Evolutionary conservation across 2,113 vertebrate genomes (phyloP), one percentile per base, ranked within the genome.

Genomic region (Brienomyrus longianalis): DNA sequence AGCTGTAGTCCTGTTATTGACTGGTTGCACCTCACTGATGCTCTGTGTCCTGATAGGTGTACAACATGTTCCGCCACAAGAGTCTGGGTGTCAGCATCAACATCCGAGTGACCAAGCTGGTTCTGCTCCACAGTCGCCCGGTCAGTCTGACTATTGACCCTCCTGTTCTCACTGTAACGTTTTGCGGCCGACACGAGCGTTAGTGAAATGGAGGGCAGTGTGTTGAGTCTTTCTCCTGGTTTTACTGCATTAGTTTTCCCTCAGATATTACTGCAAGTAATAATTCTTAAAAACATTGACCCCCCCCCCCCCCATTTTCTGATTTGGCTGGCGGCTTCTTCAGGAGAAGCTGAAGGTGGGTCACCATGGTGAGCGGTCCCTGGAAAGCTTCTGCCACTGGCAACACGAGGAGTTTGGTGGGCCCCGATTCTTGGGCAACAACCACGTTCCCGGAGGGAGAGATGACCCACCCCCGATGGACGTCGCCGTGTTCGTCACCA

Each of bases 361-460:
- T 4, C 98, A 99, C 91, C 97, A 99, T 48, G 98, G 98, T 23
- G 98, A 99, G 91, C 95, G 97, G 88, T 97, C 97, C 89, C 92
- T 99, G 95, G 97, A 99, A 94, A 99, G 98, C 92, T 99, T 99
- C 94, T 99, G 98, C 88, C 97, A 97, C 5, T 99, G 98, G 98
- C 98, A 99, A 94, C 96, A 99, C 86, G 97, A 97, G 90, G 98
- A 99, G 92, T 98, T 97, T 0, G 97, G 97, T 39, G 96, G 97
- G 0, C 93, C 96, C 0, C 96, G 96, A 17, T 97, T 98, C 93
- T 96, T 98, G 0, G 97, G 98, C 56, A 98, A 96, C 92, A 99
- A 99, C 89, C 96, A 97, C 13, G 95, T 99, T 70, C 97, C 98
- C 1, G 97, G 97, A 0, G 97, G 96, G 0, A 96, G 96, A 90